Evolutionary conservation across 2,888 invertebrate genomes (phyloP).

Genomic region (Nymphalis c-album): DNA sequence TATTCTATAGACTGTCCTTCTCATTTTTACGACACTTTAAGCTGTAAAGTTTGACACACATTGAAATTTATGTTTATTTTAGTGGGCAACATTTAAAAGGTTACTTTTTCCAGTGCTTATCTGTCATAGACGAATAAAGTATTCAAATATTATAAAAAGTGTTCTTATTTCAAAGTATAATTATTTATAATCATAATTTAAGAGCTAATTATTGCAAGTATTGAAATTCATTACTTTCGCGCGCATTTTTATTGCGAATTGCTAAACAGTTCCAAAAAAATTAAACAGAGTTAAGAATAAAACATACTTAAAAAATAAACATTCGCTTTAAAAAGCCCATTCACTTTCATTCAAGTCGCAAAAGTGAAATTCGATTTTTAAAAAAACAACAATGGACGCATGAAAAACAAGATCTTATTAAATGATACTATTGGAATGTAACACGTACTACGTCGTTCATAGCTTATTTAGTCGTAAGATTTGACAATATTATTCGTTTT

Average conservation of each 20-base stretch:
- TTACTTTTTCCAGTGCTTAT: not conserved
- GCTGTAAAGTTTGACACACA: constrained; percentile 52
- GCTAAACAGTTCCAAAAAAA: not conserved
- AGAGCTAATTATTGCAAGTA: too few relatives aligned
- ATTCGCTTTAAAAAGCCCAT: constrained; percentile 18
- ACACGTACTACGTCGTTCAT: not conserved
- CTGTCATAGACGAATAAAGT: too few relatives aligned
- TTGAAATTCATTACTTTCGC: not conserved
- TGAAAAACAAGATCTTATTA: constrained; percentile 23
- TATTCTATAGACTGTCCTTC: constrained; percentile 45
- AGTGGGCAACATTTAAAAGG: not conserved
- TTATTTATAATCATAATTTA: too few relatives aligned
- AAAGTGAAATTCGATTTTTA: constrained; percentile 59
- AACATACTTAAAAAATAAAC: not conserved
- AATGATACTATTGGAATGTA: constrained; percentile 15
- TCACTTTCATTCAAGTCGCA: constrained; percentile 52
- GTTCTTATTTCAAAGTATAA: too few relatives aligned
- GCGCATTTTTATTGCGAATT: not conserved
- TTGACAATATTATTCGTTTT: not conserved
- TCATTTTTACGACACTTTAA: constrained; percentile 64
- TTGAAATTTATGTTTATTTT: not conserved
- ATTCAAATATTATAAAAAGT: too few relatives aligned
- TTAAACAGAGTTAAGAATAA: not conserved
- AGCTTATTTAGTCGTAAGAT: not conserved
- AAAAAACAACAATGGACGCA: constrained; percentile 41